Evolutionary conservation across 2,113 vertebrate species (phyloP), one percentile per base, ranked within the genome.

Genomic region (Nothocercus julius): DNA sequence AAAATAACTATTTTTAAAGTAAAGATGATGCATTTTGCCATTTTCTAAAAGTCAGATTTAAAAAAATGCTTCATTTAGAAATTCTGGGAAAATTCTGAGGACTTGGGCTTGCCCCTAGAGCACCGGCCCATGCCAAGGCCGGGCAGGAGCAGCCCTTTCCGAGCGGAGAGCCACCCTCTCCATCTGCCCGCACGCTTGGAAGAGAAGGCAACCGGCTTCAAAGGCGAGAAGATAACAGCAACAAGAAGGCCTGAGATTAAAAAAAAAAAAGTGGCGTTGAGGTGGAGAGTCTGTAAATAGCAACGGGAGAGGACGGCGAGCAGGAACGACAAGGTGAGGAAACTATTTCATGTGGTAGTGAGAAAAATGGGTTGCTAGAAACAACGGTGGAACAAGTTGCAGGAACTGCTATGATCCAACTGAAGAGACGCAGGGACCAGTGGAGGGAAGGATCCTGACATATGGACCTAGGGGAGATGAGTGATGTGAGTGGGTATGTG

Each of bases 41-140:
- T 18, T 32, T 58, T 58, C 53, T 63, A 62, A 24, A 36, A 62
- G 32, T 62, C 59, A 62, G n/a, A 24, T 22, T 34, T 36, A 25
- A 25, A 63, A 53, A 63, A 13, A 36, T 15, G 61, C 15, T 24
- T 63, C 61, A 24, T 34, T 36, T 36, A 63, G 61, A 58, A 63
- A 63, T 63, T 36, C 34, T 36, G 61, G 20, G 61, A 63, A 63
- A 49, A 49, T 11, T 22, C 49, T 22, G 6, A 7, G 14, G 14
- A 81, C 25, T 12, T 24, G 20, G 32, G 17, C 10, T 82, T 0
- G 0, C 12, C 16, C 51, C 10, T 30, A 44, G 19, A 42, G 36
- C 32, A 42, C 34, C 5, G 20, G 28, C 53, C 28, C 9, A 32
- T 1, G 1, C 51, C 0, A 0, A 66, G 38, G 38, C 7, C 4